Conservation (phyloP, 2,888 invertebrate genomes). For the Thelaira solivaga region DNA sequence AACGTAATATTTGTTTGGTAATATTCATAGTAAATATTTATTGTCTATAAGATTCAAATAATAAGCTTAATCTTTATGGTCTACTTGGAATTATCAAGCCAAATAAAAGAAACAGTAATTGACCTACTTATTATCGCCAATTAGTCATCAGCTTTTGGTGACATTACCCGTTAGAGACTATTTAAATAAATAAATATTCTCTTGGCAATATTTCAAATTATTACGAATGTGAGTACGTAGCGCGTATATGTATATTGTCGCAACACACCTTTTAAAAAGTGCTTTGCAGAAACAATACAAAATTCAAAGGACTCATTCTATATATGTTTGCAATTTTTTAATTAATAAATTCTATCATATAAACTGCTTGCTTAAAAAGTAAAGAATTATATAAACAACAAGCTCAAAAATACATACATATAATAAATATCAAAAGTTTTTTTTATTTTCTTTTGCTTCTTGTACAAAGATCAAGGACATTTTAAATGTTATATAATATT, state of each 20-base stretch:
- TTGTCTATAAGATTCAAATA: constrained; percentile 1
- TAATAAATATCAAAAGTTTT: constrained; percentile 43
- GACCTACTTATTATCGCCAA: neutral
- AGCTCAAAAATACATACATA: constrained; percentile 35
- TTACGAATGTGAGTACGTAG: neutral
- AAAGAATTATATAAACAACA: constrained; percentile 15
- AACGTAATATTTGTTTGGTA: neutral
- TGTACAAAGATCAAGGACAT: constrained; percentile 41
- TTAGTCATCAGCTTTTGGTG: constrained; percentile 2
- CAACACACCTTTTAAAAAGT: constrained; percentile 4
- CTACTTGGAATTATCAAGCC: neutral
- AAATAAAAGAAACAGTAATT: neutral
- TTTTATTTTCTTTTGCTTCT: constrained; percentile 7
- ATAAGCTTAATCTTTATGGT: neutral
- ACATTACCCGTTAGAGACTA: constrained; percentile 2
- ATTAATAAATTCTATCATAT: neutral
- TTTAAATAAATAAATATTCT: constrained; percentile 25
- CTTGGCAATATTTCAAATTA: constrained; percentile 50
- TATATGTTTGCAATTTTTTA: neutral
- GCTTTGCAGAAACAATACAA: neutral
- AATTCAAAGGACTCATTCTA: neutral
- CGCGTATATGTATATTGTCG: neutral
- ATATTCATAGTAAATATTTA: neutral
- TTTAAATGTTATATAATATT: constrained; percentile 30
- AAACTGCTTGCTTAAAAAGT: constrained; percentile 56